Evolutionary conservation across 2,113 vertebrate genomes (phyloP).

Genomic region (Meleagris gallopavo): DNA sequence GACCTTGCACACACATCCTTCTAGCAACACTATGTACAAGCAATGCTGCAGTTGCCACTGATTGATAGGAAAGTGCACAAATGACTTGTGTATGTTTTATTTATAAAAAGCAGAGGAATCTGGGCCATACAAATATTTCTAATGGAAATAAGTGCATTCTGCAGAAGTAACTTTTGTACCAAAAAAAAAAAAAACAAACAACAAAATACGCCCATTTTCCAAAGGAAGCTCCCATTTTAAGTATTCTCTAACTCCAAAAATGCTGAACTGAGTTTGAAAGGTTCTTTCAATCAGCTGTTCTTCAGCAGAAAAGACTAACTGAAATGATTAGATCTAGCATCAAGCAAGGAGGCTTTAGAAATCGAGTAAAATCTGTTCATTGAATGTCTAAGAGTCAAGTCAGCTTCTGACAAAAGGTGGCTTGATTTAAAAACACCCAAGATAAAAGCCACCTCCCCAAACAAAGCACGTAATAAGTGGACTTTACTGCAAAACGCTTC

Average conservation of each 20-base stretch:
- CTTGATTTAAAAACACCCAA: not conserved
- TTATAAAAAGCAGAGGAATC: not conserved
- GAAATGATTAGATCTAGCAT: not conserved
- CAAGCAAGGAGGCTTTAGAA: not conserved
- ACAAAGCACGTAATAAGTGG: not conserved
- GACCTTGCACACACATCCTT: conserved; percentile 25
- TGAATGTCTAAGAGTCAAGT: not conserved
- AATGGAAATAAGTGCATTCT: not conserved
- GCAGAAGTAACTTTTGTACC: not conserved
- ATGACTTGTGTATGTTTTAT: not conserved
- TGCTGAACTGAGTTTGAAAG: not conserved
- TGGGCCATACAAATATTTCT: not conserved
- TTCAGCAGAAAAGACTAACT: not conserved
- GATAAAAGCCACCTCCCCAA: not conserved
- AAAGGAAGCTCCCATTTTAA: not conserved
- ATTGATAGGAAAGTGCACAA: not conserved
- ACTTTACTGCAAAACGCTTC: not conserved
- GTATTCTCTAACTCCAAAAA: not conserved
- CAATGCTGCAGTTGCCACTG: conserved; percentile 1
- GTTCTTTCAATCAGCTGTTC: not conserved
- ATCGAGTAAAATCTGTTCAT: not conserved
- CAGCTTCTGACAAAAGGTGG: not conserved
- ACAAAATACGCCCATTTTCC: not conserved
- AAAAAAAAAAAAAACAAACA: too few relatives aligned
- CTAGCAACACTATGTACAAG: not conserved